Evolutionary conservation across 2,888 invertebrate genomes (phyloP), one percentile per base, ranked within the genome.

Genomic region (Maniola hyperantus): DNA sequence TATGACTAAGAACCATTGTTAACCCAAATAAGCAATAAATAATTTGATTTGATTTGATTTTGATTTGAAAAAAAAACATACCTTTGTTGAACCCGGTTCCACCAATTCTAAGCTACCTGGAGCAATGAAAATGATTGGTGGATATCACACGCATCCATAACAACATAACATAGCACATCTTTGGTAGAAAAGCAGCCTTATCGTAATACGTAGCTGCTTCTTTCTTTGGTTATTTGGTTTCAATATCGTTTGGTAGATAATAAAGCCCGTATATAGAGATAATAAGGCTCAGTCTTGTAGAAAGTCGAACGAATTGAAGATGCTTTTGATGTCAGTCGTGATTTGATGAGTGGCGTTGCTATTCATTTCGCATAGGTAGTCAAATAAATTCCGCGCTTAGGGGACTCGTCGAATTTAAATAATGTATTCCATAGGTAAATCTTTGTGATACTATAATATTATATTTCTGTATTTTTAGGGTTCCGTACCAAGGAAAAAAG

Each of bases 221-320:
- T 48, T 48, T 8, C 48, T 48, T 46, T 48, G 48, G 8, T 48
- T 48, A 48, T 48, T 18, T 48, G 15, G 48, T 48, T 18, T 48
- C 15, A 48, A 48, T 48, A 48, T 18, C 18, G 48, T 48, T 18
- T 4, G 26, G 26, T 26, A 48, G 48, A 48, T 48, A 48, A 48
- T 48, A 48, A 18, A 48, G 48, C 48, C 48, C 15, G 48, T 48
- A 26, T 26, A 26, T 26, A 26, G 15, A 48, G 15, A 48, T 48
- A 48, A 48, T 48, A 48, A 18, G 18, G 48, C 48, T 48, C 48
- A 48, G 48, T 48, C 48, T 48, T 8, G 18, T 18, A 18, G 48
- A 48, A 48, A 48, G 15, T 48, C 48, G 48, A 48, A 15, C 48
- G 48, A 18, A 48, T 18, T 18, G 48, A 48, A 48, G 48, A 48